Evolutionary conservation across 2,797 vertebrate species (phyloP), one percentile per base, ranked within the genome.

Genomic region (Chelonia mydas): DNA sequence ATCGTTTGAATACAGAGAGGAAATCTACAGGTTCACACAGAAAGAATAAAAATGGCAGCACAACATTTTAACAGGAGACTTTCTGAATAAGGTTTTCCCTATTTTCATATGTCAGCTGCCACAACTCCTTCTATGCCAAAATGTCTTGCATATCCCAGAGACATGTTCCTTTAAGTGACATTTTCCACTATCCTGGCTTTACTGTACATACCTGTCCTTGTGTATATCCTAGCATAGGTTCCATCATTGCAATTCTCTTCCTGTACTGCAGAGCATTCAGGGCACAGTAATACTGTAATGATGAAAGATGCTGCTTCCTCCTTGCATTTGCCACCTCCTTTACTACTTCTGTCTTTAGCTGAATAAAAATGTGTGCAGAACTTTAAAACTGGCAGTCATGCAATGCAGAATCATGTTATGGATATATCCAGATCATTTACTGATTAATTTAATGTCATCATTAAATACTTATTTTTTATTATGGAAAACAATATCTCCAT

Each of bases 211-310:
- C 99, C 99, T 99, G 99, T 86, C 99, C 99, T 8, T 98, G 98
- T 82, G 99, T 99, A 92, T 99, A 99, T 89, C 99, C 99, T 2
- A 99, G 98, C 98, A 99, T 99, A 87, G 99, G 99, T 82, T 99
- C 99, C 82, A 99, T 98, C 99, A 99, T 99, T 50, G 99, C 99
- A 31, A 99, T 97, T 90, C 98, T 99, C 98, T 99, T 99, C 94
- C 99, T 98, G 97, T 99, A 99, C 98, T 99, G 99, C 93, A 99
- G 98, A 5, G 99, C 99, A 2, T 99, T 99, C 94, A 99, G 98
- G 92, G 99, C 99, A 41, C 99, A 99, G 97, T 99, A 99, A 97
- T 99, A 99, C 91, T 99, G 99, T 93, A 99, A 98, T 3, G 99
- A 99, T 5, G 99, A 99, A 90, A 99, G 99, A 96, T 99, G 99